Evolutionary conservation across 2,113 vertebrate genomes (phyloP).

Genomic region (Muscicapa adusta): DNA sequence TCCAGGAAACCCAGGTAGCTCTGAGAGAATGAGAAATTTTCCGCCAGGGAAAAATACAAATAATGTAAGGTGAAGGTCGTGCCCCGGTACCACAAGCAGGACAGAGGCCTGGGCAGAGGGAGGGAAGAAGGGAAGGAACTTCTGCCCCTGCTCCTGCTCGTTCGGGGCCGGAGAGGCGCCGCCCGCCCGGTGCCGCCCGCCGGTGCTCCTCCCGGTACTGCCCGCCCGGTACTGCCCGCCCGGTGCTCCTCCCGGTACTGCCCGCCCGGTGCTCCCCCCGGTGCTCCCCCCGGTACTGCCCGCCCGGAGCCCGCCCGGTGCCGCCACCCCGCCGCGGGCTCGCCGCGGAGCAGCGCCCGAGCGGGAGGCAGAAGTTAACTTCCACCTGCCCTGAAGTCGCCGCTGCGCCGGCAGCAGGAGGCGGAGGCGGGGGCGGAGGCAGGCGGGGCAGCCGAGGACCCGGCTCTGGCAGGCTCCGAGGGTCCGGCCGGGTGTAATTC

Average conservation of each 20-base stretch:
- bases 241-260: neutral
- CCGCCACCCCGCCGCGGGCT: neutral
- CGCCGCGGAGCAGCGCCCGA: neutral
- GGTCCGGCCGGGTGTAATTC: constrained; percentile 81
- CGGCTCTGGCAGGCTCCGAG: constrained; percentile 75
- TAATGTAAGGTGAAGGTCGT: neutral
- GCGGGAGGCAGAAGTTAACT: constrained; percentile 24
- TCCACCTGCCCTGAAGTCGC: constrained; percentile 1
- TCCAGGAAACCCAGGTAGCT: neutral
- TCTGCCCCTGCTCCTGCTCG: too few relatives aligned
- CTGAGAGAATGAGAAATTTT: neutral
- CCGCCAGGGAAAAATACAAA: neutral
- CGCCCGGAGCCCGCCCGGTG: neutral
- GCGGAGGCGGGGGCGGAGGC: constrained; percentile 22
- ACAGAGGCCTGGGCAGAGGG: neutral
- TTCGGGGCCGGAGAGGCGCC: neutral
- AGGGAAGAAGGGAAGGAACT: neutral
- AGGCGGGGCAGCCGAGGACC: constrained; percentile 73
- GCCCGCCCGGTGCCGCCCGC: neutral
- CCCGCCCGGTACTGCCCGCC: neutral
- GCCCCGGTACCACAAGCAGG: neutral
- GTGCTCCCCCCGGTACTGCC: neutral
- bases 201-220: neutral
- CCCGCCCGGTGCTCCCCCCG: neutral
- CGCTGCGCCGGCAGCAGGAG: constrained; percentile 17